Evolutionary conservation across 2,113 vertebrate genomes (phyloP), one percentile per base, ranked within the genome.

Genomic region (Ptilorrhoa leucosticta): DNA sequence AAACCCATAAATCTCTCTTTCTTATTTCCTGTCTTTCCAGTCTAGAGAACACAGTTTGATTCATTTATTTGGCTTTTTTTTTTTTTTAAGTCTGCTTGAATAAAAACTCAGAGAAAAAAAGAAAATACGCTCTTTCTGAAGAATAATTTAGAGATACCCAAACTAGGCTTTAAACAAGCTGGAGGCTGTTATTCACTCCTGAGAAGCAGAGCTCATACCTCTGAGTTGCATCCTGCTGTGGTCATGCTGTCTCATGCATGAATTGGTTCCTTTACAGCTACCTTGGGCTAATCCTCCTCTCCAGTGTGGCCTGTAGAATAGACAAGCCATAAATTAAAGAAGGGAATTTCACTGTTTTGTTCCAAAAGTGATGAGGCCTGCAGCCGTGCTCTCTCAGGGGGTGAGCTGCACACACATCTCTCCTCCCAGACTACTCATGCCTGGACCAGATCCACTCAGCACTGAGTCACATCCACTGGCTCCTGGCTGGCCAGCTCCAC

Each of bases 1-100:
- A 95, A 97, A 53, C 44, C 13, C 72, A 95, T 96, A 97, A 94
- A 94, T 96, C 78, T 96, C 45, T 69, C 58, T 61, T 47, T 85
- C 69, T 81, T 87, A 42, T 86, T 93, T 95, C 82, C 82, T 82
- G 51, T 73, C 87, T 88, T 73, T 60, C 27, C 58, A 90, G 78
- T 45, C 64, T 85, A 40, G 7, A 89, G 84, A 24, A 58, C 31
- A 73, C 0, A 1, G 1, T 80, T 91, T 92, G 70, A 96, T 88
- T 90, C 10, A 76, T 90, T 87, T 81, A 14, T 91, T 91, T 78
- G 42, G 3, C 3, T 71, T 68, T 83, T 37, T 23, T 48, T 1
- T 31, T 50, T 79, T 53, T 81, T 65, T 84, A 30, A 53, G 26
- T 33, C 58, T 61, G 2, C 14, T 40, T 80, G 23, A 65, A 20